phyloP scores from a whole-genome alignment of 2,113 vertebrate species.

The Oryzias curvinotus region DNA sequence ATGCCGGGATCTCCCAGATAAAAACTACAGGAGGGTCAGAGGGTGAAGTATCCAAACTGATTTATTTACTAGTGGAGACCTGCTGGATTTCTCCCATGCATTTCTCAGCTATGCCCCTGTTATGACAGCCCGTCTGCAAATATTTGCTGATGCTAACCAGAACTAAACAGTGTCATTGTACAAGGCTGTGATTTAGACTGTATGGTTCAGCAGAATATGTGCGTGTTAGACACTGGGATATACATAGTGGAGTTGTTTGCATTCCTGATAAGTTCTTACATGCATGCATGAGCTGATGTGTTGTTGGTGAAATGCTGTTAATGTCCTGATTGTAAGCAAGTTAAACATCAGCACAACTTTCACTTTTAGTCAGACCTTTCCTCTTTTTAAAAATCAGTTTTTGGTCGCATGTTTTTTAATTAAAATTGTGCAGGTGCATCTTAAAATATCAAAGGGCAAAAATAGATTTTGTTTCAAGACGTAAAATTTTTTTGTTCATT shows the following conservation, averaged over 20 bases:
- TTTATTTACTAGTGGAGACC: constrained; percentile 74
- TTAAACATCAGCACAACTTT: constrained; percentile 21
- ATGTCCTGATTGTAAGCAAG: constrained; percentile 33
- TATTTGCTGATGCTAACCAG: constrained; percentile 83
- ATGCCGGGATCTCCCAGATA: constrained; percentile 73
- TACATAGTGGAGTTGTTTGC: constrained; percentile 69
- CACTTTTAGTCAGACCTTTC: constrained; percentile 4
- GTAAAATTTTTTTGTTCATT: too few relatives aligned
- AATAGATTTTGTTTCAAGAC: too few relatives aligned
- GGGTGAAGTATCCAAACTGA: constrained; percentile 76
- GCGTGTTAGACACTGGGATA: constrained; percentile 63
- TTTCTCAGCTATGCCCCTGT: constrained; percentile 76
- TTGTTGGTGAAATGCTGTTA: constrained; percentile 50
- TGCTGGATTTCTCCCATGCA: constrained; percentile 68
- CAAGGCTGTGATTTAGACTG: constrained; percentile 69
- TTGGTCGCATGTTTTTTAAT: neutral
- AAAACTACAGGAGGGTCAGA: constrained; percentile 62
- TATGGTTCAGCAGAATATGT: constrained; percentile 58
- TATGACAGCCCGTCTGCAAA: constrained; percentile 82
- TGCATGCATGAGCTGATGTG: constrained; percentile 49
- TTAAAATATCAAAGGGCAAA: too few relatives aligned
- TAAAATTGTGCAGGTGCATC: neutral
- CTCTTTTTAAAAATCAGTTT: neutral
- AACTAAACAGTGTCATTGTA: constrained; percentile 79
- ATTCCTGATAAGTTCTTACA: constrained; percentile 52